These are phyloP conservation scores for Pholis gunnellus DNA, from an alignment of 2,113 vertebrate species.

Conservation along the genomic window DNA sequence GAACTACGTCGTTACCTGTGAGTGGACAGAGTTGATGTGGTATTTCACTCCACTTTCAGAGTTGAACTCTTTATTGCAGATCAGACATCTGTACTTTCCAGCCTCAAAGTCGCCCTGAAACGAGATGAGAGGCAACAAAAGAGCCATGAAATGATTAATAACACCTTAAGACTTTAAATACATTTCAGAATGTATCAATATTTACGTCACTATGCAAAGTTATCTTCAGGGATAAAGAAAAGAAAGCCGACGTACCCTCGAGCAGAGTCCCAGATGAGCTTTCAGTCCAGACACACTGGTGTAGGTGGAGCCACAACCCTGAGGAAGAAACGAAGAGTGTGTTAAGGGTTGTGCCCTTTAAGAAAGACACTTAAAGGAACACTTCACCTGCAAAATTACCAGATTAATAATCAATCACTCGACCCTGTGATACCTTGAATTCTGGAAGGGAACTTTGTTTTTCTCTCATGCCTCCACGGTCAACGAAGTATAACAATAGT, in stretches of 20 bases:
- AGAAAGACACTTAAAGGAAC: background rate
- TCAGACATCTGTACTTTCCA: slow-evolving; percentile 94
- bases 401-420: too few relatives aligned
- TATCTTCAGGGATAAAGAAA: background rate
- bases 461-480: too few relatives aligned
- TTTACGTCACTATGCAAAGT: background rate
- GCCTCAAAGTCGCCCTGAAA: slow-evolving; percentile 92
- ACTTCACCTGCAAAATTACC: background rate
- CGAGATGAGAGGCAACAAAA: slow-evolving; percentile 19
- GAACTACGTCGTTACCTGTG: slow-evolving; percentile 85
- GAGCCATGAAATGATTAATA: background rate
- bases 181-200: background rate
- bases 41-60: slow-evolving; percentile 98
- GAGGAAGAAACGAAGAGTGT: slow-evolving; percentile 7
- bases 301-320: slow-evolving; percentile 93
- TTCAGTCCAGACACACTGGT: slow-evolving; percentile 95
- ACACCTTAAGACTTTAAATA: background rate
- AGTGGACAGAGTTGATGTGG: slow-evolving; percentile 95
- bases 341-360: background rate
- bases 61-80: slow-evolving; percentile 94
- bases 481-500: too few relatives aligned
- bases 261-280: slow-evolving; percentile 93
- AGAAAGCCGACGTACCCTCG: slow-evolving; percentile 82
- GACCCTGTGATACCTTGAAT: too few relatives aligned
- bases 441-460: too few relatives aligned